These are phyloP conservation scores for Coturnix japonica DNA, from an alignment of 2,113 vertebrate species.

Conservation along the genomic window DNA sequence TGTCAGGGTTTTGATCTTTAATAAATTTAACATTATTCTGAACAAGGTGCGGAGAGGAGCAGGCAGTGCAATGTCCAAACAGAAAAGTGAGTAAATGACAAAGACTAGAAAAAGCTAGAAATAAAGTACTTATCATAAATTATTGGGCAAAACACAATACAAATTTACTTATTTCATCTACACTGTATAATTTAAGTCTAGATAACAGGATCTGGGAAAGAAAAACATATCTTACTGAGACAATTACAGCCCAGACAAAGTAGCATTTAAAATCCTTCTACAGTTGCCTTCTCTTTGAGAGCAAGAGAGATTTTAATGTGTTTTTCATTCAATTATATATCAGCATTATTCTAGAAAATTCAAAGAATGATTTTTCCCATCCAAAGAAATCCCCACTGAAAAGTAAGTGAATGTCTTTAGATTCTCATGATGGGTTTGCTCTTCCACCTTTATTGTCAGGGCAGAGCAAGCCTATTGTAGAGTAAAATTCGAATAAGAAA, in stretches of 20 bases:
- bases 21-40: neutral
- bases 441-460: neutral
- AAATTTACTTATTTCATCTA: neutral
- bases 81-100: neutral
- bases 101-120: neutral
- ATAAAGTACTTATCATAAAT: neutral
- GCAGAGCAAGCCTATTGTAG: neutral
- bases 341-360: neutral
- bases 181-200: neutral
- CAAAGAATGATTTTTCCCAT: neutral
- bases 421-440: neutral
- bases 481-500: neutral
- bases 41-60: neutral
- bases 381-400: neutral
- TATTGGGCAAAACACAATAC: neutral
- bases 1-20: neutral
- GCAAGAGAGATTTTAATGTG: neutral
- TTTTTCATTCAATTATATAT: neutral
- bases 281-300: neutral
- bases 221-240: neutral
- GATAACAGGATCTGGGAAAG: neutral
- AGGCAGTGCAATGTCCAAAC: neutral
- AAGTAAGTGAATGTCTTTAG: neutral
- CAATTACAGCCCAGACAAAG: neutral
- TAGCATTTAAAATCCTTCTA: neutral